Base-by-base conservation (phyloP, 2,888 invertebrate genomes). In the Brachyopa scutellaris region DNA sequence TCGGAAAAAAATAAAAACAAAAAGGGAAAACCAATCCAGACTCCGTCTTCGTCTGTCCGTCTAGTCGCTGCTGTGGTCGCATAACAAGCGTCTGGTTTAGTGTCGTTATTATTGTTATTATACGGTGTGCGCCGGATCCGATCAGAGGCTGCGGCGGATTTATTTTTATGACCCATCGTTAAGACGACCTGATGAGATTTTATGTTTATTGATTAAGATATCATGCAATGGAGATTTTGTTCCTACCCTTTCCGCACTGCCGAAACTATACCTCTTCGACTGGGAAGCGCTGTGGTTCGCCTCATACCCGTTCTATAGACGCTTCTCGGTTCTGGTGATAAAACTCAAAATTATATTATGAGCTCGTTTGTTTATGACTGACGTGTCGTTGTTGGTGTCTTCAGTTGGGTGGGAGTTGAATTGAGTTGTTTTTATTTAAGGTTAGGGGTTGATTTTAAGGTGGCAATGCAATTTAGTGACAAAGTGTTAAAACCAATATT, bases 181-280 rank as follows among this genome's bases (percentile, higher is more conserved):
- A 82, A 77, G 82, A 82, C 66, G 82, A 77, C 82, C 82, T 82
- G 82, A 82, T 82, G 82, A 82, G 72, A 82, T 82, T 82, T 82
- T 82, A 82, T 82, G 82, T 82, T 82, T 82, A 82, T 82, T 82
- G 82, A 82, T 82, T 82, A 82, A 82, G 82, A 82, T 82, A 77
- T 77, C 82, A 82, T 82, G 70, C 77, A 77, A 77, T 72, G 70
- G 66, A 53, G 45, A 69, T 69, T 49, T 59, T 26, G 26, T 26
- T 26, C 26, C 26, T 5, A 26, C 6, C 26, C 26, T 5, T 6
- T 26, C 6, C 26, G 26, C 26, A 5, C 6, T 6, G 26, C n/a
- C n/a, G n/a, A n/a, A n/a, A n/a, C n/a, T n/a, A n/a, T n/a, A n/a
- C n/a, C n/a, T n/a, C 4, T 26, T 26, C 26, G 26, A 26, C 6